A percentile compares a stretch with the other conserved stretches of the same genome.
These are phyloP conservation scores for Zosterops borbonicus DNA, from an alignment of 2,113 vertebrate genomes.

Conservation along the genomic window DNA sequence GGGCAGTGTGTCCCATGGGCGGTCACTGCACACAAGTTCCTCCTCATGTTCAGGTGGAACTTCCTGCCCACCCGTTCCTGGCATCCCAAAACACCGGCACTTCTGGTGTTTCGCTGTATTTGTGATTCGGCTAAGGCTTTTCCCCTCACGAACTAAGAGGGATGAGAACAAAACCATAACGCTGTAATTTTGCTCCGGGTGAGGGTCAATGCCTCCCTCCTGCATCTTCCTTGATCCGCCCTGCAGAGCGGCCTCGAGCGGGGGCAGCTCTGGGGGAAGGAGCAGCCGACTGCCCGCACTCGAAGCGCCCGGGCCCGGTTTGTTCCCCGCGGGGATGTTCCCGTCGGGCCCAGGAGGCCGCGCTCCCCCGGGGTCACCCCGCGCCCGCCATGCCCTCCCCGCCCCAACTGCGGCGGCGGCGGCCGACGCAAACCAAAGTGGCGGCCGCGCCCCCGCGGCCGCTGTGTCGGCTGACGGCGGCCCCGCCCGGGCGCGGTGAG, in stretches of 20 bases:
- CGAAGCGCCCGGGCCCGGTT: rapidly evolving
- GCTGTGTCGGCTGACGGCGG: neutral
- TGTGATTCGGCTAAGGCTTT: no score
- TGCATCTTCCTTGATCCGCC: no score
- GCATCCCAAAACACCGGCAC: neutral
- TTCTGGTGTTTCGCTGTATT: neutral
- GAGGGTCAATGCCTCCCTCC: neutral
- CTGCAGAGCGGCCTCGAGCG: neutral
- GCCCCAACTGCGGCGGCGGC: neutral
- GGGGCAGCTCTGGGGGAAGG: rapidly evolving
- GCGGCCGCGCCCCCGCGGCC: neutral
- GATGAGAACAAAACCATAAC: neutral
- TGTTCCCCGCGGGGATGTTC: neutral
- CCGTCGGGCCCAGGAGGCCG: neutral
- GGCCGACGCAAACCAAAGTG: constrained; percentile 21
- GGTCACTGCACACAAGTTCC: neutral
- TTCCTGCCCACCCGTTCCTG: neutral
- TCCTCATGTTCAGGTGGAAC: neutral
- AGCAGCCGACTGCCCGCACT: neutral
- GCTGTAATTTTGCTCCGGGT: no score
- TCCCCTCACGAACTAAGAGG: neutral
- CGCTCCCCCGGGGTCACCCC: neutral
- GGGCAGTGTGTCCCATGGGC: neutral
- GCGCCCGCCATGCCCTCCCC: neutral
- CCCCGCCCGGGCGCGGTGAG: neutral